These are phyloP conservation scores for Mythimna pallens DNA, from an alignment of 2,888 invertebrate species.

Conservation along the genomic window DNA sequence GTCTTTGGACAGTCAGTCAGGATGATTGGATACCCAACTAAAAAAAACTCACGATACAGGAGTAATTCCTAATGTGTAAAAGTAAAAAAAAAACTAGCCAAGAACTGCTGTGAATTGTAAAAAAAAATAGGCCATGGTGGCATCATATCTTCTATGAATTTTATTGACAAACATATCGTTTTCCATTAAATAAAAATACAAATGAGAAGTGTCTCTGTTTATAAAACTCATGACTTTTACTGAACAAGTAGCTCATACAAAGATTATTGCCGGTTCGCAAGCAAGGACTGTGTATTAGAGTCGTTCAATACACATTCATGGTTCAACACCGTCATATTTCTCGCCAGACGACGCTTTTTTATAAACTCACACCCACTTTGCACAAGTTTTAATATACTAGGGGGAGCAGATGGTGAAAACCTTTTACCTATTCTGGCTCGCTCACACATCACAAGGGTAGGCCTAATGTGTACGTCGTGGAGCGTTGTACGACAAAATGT, in stretches of 20 bases:
- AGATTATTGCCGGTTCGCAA: constrained; percentile 65
- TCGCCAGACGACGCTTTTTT: constrained; percentile 73
- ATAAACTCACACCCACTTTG: constrained; percentile 80
- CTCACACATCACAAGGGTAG: constrained; percentile 75
- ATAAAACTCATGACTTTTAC: constrained; percentile 29
- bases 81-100: no score
- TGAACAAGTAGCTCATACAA: constrained; percentile 47
- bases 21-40: no score
- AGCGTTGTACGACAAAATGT: constrained; percentile 72
- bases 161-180: background rate
- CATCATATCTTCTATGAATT: background rate
- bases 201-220: constrained; percentile 1
- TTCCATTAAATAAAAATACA: background rate
- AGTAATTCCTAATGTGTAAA: no score
- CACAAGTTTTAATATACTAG: constrained; percentile 84
- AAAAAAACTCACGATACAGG: no score
- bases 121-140: background rate
- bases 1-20: no score
- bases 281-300: constrained; percentile 65
- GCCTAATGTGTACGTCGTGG: constrained; percentile 74
- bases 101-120: background rate
- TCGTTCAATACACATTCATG: constrained; percentile 62
- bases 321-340: constrained; percentile 60
- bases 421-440: constrained; percentile 78
- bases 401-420: constrained; percentile 85